Conservation (phyloP, 1,140 invertebrate species). For the Drosophila repleta region DNA sequence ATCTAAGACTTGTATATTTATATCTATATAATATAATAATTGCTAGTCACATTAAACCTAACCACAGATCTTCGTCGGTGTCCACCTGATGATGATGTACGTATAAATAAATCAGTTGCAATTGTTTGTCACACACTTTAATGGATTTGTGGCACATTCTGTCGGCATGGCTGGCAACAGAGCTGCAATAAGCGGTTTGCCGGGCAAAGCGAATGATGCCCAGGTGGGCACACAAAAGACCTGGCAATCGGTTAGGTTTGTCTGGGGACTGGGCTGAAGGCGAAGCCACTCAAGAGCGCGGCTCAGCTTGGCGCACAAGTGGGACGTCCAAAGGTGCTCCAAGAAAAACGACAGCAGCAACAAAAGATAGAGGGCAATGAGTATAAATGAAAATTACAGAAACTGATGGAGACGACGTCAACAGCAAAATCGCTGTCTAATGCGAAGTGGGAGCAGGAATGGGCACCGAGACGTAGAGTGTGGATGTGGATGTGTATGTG, state of each 20-base stretch:
- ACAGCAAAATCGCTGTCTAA: constrained; percentile 31
- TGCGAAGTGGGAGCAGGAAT: constrained; percentile 33
- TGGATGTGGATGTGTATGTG: constrained; percentile 10
- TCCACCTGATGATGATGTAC: not conserved
- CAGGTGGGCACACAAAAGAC: constrained; percentile 11
- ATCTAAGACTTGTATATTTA: no score
- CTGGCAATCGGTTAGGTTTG: constrained; percentile 12
- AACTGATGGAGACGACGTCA: constrained; percentile 25
- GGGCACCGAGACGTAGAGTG: constrained; percentile 17
- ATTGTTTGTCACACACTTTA: constrained; percentile 7
- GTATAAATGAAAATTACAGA: constrained; percentile 67
- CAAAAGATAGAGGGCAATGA: constrained; percentile 18
- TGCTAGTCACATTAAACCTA: not conserved
- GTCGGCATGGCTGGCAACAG: not conserved
- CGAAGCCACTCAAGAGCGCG: constrained; percentile 53
- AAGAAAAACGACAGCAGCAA: not conserved
- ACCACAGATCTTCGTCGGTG: not conserved
- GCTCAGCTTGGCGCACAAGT: constrained; percentile 35
- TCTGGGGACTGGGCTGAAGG: constrained; percentile 3
- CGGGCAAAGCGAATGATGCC: not conserved
- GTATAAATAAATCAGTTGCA: not conserved
- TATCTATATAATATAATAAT: not conserved
- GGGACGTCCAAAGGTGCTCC: constrained; percentile 19
- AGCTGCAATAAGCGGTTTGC: not conserved
- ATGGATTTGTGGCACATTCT: constrained; percentile 16